Percentiles rank a stretch among this genome's conserved stretches.
Conservation (phyloP, 2,888 invertebrate species). For the Dolichomitus sp. region DNA sequence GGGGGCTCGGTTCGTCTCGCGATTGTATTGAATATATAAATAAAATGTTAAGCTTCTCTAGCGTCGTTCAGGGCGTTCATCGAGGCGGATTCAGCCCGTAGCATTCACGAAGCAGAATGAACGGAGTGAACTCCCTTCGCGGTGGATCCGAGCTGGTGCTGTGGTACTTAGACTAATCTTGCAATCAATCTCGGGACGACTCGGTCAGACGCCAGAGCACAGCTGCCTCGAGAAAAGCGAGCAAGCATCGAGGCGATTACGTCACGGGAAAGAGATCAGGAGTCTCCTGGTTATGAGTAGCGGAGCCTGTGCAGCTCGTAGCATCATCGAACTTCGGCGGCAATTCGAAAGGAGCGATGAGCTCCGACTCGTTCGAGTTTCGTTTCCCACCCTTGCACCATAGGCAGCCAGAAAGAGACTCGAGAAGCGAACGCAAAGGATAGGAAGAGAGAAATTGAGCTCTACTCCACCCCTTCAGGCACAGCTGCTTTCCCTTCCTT, state of each 20-base stretch:
- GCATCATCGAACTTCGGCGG: constrained; percentile 55
- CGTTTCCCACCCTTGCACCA: constrained; percentile 70
- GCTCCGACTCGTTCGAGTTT: constrained; percentile 65
- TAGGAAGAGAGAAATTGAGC: constrained; percentile 54
- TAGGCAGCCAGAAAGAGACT: constrained; percentile 13
- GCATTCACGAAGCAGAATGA: neutral
- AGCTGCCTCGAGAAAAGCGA: constrained; percentile 76
- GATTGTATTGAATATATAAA: constrained; percentile 51
- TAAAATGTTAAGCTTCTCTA: constrained; percentile 50
- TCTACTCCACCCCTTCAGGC: constrained; percentile 63
- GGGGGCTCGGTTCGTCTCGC: constrained; percentile 31
- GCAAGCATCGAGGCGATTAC: constrained; percentile 68
- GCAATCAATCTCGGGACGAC: constrained; percentile 82
- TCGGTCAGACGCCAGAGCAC: constrained; percentile 78
- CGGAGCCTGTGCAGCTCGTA: constrained; percentile 19
- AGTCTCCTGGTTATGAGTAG: constrained; percentile 24
- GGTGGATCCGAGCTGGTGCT: constrained; percentile 58
- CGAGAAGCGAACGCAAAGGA: constrained; percentile 17
- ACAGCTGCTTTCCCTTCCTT: constrained; percentile 61
- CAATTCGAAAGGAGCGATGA: constrained; percentile 49
- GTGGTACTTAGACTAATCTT: constrained; percentile 81
- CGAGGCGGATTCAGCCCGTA: constrained; percentile 50
- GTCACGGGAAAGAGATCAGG: constrained; percentile 78
- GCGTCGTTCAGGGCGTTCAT: constrained; percentile 59
- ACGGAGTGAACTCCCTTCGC: constrained; percentile 51